Evolutionary conservation across 2,888 invertebrate species (phyloP).

Genomic region (Ornithoptera alexandrae): DNA sequence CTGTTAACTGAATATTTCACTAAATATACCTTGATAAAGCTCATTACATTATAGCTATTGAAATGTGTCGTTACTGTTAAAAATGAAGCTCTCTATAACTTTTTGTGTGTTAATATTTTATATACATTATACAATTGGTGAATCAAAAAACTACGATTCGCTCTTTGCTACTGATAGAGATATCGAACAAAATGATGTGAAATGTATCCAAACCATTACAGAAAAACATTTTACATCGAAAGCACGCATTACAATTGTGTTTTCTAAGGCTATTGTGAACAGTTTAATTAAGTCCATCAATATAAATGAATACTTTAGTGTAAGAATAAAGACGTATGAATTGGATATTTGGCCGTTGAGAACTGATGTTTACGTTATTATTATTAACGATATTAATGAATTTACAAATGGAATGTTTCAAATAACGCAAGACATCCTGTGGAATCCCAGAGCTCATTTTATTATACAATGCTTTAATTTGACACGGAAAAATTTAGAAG

Average conservation of each 20-base stretch:
- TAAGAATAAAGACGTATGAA: slow-evolving; percentile 25
- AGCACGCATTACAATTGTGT: slow-evolving; percentile 39
- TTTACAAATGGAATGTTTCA: slow-evolving; percentile 39
- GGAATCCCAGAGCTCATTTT: slow-evolving; percentile 54
- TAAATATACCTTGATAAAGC: slow-evolving; percentile 2
- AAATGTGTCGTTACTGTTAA: neutral
- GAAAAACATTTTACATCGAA: slow-evolving; percentile 15
- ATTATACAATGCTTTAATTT: slow-evolving; percentile 40
- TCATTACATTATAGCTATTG: slow-evolving; percentile 25
- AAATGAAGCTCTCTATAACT: neutral
- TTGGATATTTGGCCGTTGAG: slow-evolving; percentile 38
- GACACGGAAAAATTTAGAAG: slow-evolving; percentile 26
- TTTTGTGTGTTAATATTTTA: neutral
- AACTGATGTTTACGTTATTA: slow-evolving; percentile 48
- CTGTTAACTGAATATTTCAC: slow-evolving; percentile 16
- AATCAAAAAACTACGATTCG: slow-evolving; percentile 1
- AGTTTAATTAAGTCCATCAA: slow-evolving; percentile 38
- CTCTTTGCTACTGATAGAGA: neutral
- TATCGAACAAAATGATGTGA: slow-evolving; percentile 29
- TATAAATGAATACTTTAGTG: slow-evolving; percentile 42
- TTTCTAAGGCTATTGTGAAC: slow-evolving; percentile 36
- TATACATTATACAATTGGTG: neutral
- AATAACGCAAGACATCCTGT: slow-evolving; percentile 44
- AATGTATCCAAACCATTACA: slow-evolving; percentile 36
- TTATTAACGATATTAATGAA: slow-evolving; percentile 37